phyloP scores from a whole-genome alignment of 64 coral and sea anemone genomes.

The Anthopleura sola region DNA sequence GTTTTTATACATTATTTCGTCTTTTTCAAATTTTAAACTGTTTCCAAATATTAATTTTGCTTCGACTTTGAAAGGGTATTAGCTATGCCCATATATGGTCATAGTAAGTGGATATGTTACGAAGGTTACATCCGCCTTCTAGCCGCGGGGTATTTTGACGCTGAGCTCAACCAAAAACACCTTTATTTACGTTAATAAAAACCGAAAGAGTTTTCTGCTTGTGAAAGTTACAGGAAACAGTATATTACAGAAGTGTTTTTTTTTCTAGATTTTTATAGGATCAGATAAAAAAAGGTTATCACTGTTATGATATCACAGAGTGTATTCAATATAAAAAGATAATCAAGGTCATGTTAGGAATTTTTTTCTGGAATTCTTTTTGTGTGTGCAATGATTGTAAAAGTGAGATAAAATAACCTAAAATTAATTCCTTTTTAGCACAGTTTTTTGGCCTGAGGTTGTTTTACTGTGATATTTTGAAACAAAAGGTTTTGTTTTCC shows the following conservation, averaged over 20 bases:
- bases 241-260: background rate
- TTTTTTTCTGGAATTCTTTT: background rate
- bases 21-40: background rate
- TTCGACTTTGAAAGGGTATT: background rate
- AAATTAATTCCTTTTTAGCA: too few species aligned
- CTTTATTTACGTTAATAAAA: background rate
- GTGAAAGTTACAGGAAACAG: background rate
- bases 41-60: background rate
- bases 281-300: background rate
- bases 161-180: too few species aligned
- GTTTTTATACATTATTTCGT: background rate
- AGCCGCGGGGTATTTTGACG: background rate
- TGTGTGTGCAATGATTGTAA: background rate
- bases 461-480: too few species aligned
- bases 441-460: too few species aligned
- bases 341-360: background rate
- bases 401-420: background rate
- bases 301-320: too few species aligned
- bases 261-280: background rate
- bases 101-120: background rate
- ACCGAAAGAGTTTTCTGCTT: background rate
- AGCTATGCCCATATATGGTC: background rate
- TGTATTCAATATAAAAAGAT: background rate
- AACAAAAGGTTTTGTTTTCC: too few species aligned
- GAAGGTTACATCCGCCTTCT: background rate